Evolutionary conservation across 2,797 vertebrate genomes (phyloP).

Genomic region (Esox masquinongy): DNA sequence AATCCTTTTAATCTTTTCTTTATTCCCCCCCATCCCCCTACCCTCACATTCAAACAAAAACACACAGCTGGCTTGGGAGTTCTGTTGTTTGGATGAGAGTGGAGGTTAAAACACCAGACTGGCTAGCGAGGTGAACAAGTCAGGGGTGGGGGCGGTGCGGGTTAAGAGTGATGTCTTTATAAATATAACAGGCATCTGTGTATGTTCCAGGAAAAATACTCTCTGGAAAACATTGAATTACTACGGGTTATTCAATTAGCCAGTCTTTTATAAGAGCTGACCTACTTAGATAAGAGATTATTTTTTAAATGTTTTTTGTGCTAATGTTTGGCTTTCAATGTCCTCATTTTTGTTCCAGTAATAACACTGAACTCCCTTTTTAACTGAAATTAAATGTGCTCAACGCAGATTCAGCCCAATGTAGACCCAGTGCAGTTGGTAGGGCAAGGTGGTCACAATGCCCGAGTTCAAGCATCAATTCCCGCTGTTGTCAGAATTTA

Average conservation of each 20-base stretch:
- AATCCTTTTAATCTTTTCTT: slow-evolving; percentile 65
- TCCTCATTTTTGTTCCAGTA: too few species aligned
- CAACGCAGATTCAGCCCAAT: too few species aligned
- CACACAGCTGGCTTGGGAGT: slow-evolving; percentile 56
- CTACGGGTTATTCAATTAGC: neutral
- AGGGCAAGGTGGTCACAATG: too few species aligned
- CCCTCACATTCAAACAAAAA: slow-evolving; percentile 35
- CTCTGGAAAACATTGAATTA: neutral
- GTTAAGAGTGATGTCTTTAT: slow-evolving; percentile 33
- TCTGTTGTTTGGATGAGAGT: slow-evolving; percentile 58
- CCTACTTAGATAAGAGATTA: too few species aligned
- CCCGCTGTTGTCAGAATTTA: too few species aligned
- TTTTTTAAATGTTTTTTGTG: too few species aligned
- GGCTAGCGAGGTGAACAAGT: slow-evolving; percentile 52
- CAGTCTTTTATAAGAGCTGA: neutral
- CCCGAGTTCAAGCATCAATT: too few species aligned
- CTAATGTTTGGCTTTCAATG: too few species aligned
- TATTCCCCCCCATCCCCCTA: slow-evolving; percentile 29
- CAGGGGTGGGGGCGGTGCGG: slow-evolving; percentile 32
- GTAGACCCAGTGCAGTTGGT: too few species aligned
- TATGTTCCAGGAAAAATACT: neutral
- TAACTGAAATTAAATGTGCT: too few species aligned
- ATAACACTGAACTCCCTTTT: too few species aligned
- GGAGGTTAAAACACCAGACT: slow-evolving; percentile 42
- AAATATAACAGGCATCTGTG: neutral